Evolutionary conservation across 2,797 vertebrate species (phyloP).

Genomic region (Oreochromis mossambicus): DNA sequence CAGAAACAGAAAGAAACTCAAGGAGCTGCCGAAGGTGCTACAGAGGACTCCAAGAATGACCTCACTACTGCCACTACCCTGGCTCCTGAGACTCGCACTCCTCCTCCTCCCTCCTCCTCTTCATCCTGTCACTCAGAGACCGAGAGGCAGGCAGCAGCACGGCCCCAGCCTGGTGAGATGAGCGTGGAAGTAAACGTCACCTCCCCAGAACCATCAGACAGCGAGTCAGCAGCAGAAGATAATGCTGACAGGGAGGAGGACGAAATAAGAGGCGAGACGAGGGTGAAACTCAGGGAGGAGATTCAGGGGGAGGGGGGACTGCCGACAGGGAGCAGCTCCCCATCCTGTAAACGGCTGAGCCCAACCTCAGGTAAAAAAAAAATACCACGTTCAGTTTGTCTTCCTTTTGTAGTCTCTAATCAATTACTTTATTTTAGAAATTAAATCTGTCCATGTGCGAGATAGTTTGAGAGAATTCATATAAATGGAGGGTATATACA

Average conservation of each 20-base stretch:
- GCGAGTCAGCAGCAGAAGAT: constrained; percentile 90
- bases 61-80: neutral
- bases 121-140: constrained; percentile 74
- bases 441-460: neutral
- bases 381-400: neutral
- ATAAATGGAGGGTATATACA: neutral
- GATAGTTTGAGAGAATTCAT: neutral
- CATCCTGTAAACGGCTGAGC: constrained; percentile 85
- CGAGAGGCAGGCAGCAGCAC: constrained; percentile 67
- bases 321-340: constrained; percentile 73
- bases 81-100: constrained; percentile 71
- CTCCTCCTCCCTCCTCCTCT: constrained; percentile 74
- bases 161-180: constrained; percentile 74
- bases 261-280: constrained; percentile 76
- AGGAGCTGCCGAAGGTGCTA: constrained; percentile 68
- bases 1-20: constrained; percentile 93
- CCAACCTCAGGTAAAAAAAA: constrained; percentile 85
- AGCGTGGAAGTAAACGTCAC: constrained; percentile 89
- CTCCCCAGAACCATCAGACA: constrained; percentile 91
- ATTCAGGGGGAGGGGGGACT: constrained; percentile 74
- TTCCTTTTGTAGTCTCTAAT: neutral
- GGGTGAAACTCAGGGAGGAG: constrained; percentile 78
- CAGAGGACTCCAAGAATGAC: constrained; percentile 81
- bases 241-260: constrained; percentile 88
- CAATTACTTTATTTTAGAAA: neutral